phyloP scores from a whole-genome alignment of 2,113 vertebrate species.

The Oophaga pumilio region DNA sequence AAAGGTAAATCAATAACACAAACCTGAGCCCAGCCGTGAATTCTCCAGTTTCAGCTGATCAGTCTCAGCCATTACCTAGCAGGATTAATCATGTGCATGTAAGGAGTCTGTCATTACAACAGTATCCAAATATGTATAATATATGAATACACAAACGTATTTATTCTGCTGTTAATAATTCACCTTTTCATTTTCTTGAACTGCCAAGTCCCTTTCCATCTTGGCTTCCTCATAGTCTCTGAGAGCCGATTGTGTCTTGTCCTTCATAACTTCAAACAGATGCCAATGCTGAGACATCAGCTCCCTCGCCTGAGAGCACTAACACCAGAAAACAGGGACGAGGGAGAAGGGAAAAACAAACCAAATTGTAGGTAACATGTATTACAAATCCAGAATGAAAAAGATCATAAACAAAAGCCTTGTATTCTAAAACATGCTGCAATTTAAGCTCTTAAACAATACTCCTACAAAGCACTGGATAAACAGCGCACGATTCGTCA shows the following conservation, averaged over 20 bases:
- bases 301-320: slow-evolving; percentile 71
- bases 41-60: slow-evolving; percentile 67
- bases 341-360: too few relatives aligned
- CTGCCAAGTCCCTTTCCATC: slow-evolving; percentile 68
- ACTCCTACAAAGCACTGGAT: neutral
- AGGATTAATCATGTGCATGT: neutral
- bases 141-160: neutral
- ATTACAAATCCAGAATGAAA: neutral
- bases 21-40: slow-evolving; percentile 65
- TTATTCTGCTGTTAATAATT: neutral
- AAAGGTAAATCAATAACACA: neutral
- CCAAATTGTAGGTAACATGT: too few relatives aligned
- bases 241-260: slow-evolving; percentile 68
- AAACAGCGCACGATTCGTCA: too few relatives aligned
- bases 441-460: neutral
- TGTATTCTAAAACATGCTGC: neutral
- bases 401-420: neutral
- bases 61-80: slow-evolving; percentile 59
- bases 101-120: neutral
- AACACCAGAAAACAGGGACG: neutral
- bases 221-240: slow-evolving; percentile 66
- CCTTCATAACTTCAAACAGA: slow-evolving; percentile 69
- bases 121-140: neutral
- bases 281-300: slow-evolving; percentile 69
- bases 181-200: slow-evolving; percentile 67